phyloP scores from a whole-genome alignment of 2,888 invertebrate genomes.

The Standfussiana lucernea region DNA sequence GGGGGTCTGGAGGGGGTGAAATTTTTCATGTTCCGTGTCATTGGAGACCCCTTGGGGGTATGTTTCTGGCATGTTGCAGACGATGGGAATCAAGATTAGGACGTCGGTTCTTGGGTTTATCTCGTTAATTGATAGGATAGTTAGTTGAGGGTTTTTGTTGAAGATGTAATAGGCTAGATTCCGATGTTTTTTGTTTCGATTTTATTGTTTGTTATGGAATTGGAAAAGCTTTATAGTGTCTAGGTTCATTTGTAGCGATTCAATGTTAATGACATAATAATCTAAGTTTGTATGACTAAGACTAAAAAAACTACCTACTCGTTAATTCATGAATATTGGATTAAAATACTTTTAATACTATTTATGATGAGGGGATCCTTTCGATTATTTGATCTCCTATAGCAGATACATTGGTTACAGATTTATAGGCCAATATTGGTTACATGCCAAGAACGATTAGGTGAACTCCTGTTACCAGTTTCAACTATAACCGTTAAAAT shows the following conservation, averaged over 20 bases:
- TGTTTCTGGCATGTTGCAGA: constrained; percentile 48
- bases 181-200: too few species aligned
- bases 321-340: background rate
- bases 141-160: constrained; percentile 13
- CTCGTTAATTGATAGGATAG: constrained; percentile 50
- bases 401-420: background rate
- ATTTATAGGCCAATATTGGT: background rate
- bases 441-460: background rate
- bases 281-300: background rate
- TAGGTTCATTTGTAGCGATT: background rate
- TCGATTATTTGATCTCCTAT: background rate
- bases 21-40: constrained; percentile 76
- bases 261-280: background rate
- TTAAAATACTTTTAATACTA: background rate
- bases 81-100: constrained; percentile 47
- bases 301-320: background rate
- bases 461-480: background rate
- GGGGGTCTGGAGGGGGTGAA: constrained; percentile 34
- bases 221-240: background rate
- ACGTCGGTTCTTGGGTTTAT: constrained; percentile 35
- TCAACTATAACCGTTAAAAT: background rate
- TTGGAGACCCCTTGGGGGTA: constrained; percentile 57
- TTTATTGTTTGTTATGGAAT: background rate
- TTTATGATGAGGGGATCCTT: background rate
- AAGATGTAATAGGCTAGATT: background rate